Conservation (phyloP, 2,797 vertebrate genomes). For the Sebastes kiyomatsui region DNA sequence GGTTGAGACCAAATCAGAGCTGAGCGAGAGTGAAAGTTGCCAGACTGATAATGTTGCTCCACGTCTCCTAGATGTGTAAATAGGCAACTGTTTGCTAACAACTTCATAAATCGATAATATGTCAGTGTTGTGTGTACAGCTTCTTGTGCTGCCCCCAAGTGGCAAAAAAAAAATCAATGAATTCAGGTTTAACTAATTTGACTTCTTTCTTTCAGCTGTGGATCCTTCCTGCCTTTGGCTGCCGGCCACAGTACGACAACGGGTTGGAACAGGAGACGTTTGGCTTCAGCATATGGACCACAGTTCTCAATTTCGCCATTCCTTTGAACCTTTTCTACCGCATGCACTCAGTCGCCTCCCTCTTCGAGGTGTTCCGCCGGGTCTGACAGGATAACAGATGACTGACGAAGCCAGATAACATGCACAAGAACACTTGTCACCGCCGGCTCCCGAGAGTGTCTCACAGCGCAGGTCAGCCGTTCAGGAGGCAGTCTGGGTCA, state of each 20-base stretch:
- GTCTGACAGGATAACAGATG: conserved; percentile 67
- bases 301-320: conserved; percentile 95
- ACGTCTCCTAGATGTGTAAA: not conserved
- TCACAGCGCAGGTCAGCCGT: conserved; percentile 55
- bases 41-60: not conserved
- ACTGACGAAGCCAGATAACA: conserved; percentile 39
- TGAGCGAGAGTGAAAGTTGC: not conserved
- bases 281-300: conserved; percentile 94
- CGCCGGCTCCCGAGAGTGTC: conserved; percentile 31
- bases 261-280: conserved; percentile 92
- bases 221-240: conserved; percentile 96
- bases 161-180: not conserved
- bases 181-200: not conserved
- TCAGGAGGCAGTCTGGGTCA: conserved; percentile 61
- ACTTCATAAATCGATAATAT: not conserved
- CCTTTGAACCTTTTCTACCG: conserved; percentile 98
- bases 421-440: conserved; percentile 54
- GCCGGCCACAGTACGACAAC: conserved; percentile 95
- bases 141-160: not conserved
- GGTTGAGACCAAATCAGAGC: not conserved
- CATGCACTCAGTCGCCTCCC: conserved; percentile 95
- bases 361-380: conserved; percentile 91
- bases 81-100: not conserved
- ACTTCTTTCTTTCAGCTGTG: conserved; percentile 85
- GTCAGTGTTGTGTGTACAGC: not conserved